Conservation (phyloP, 2,888 invertebrate species). For the Melinaea marsaeus region DNA sequence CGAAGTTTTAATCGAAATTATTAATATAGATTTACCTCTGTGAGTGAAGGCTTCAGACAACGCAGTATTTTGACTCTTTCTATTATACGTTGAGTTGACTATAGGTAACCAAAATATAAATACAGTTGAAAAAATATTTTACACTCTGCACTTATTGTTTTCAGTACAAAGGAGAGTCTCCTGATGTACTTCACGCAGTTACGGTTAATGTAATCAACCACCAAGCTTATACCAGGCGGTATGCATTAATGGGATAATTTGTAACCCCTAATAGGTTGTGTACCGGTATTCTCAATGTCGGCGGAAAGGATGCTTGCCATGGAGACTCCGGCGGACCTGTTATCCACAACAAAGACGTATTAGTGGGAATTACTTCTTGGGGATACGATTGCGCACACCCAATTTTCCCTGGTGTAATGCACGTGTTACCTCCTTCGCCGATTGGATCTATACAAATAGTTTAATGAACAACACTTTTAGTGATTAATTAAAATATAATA, state of each 20-base stretch:
- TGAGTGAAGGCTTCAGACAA: no score
- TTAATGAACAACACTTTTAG: no score
- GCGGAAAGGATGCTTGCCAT: constrained; percentile 39
- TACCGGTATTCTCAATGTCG: constrained; percentile 47
- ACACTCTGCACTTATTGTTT: no score
- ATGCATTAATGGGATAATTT: constrained; percentile 42
- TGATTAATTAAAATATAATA: no score
- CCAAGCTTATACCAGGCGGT: constrained; percentile 41
- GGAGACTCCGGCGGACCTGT: constrained; percentile 46
- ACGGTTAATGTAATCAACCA: constrained; percentile 44
- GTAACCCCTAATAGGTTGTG: constrained; percentile 55
- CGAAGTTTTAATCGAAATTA: no score
- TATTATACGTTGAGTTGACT: no score
- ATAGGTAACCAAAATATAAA: no score
- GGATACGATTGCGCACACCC: constrained; percentile 61
- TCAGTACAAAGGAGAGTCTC: constrained; percentile 26
- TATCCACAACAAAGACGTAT: constrained; percentile 36
- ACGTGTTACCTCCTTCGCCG: no score
- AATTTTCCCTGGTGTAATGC: constrained; percentile 71
- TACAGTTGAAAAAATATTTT: no score
- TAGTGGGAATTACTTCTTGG: constrained; percentile 61
- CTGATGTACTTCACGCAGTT: constrained; percentile 39
- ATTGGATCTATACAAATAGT: constrained; percentile 55
- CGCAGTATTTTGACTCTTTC: no score
- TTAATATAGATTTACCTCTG: no score